Percentiles rank a stretch among this genome's conserved stretches.
Conservation (phyloP, 2,797 vertebrate species). For the Hippocampus kuda region DNA sequence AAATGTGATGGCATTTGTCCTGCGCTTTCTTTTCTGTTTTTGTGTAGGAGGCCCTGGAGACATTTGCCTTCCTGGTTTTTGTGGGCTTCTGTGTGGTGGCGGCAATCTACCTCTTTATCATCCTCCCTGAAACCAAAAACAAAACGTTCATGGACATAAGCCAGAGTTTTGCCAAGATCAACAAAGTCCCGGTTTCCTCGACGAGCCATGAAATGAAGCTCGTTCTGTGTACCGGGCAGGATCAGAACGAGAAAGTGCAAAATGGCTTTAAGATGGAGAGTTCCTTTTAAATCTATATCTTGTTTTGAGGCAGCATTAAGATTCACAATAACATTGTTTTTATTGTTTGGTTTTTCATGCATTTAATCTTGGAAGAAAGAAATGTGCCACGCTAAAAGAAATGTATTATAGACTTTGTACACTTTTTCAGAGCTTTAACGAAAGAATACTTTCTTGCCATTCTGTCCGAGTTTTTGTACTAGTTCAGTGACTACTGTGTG, state of each 20-base stretch:
- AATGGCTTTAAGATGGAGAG: slow-evolving; percentile 49
- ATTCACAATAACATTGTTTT: background rate
- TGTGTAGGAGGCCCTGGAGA: slow-evolving; percentile 69
- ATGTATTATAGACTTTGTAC: background rate
- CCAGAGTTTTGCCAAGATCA: slow-evolving; percentile 82
- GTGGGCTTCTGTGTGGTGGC: slow-evolving; percentile 70
- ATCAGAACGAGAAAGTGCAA: slow-evolving; percentile 16
- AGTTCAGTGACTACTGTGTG: no score
- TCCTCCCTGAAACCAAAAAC: slow-evolving; percentile 94
- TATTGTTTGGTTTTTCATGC: background rate
- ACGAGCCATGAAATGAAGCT: slow-evolving; percentile 60
- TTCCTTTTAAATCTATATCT: slow-evolving; percentile 37
- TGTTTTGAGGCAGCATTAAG: background rate
- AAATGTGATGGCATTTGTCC: background rate
- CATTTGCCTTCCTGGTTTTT: slow-evolving; percentile 85
- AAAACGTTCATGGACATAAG: slow-evolving; percentile 87
- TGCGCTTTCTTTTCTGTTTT: slow-evolving; percentile 13
- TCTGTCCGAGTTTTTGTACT: background rate
- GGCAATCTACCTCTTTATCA: slow-evolving; percentile 70
- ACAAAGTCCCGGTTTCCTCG: slow-evolving; percentile 55
- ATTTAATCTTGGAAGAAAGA: background rate
- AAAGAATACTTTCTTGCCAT: background rate
- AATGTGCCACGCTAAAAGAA: background rate
- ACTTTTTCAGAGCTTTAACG: background rate
- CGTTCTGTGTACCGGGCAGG: slow-evolving; percentile 37